phyloP scores from a whole-genome alignment of 2,797 vertebrate genomes.

The Eupleurogrammus muticus region DNA sequence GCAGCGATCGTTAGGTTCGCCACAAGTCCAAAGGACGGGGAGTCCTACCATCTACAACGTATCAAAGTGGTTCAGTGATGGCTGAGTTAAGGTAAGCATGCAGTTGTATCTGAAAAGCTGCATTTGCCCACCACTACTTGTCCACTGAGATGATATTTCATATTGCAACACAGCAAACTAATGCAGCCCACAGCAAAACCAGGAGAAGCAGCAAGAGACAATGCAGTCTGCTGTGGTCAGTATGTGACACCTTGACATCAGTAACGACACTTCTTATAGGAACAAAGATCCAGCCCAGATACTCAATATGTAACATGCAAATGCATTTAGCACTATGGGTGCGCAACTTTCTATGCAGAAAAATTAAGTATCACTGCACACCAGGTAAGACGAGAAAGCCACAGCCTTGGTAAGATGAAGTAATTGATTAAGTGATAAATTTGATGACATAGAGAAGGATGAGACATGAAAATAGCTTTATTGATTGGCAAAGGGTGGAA shows the following conservation, averaged over 20 bases:
- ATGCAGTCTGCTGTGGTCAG: background rate
- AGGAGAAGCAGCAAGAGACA: slow-evolving; percentile 16
- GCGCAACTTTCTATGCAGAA: slow-evolving; percentile 5
- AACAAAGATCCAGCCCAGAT: slow-evolving; percentile 1
- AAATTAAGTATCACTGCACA: slow-evolving; percentile 59
- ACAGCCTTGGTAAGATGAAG: slow-evolving; percentile 85
- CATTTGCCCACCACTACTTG: background rate
- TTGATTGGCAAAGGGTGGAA: slow-evolving; percentile 87
- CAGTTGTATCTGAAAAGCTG: slow-evolving; percentile 32
- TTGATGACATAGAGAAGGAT: slow-evolving; percentile 26
- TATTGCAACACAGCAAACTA: slow-evolving; percentile 19
- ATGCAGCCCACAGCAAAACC: slow-evolving; percentile 14
- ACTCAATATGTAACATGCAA: background rate
- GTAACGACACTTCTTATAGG: background rate
- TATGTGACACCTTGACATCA: slow-evolving; percentile 1
- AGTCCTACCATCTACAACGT: background rate
- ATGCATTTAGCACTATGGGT: slow-evolving; percentile 1
- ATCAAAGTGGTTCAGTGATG: background rate
- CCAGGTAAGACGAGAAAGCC: slow-evolving; percentile 52
- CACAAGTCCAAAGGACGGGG: slow-evolving; percentile 16
- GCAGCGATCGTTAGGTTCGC: slow-evolving; percentile 44
- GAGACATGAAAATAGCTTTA: slow-evolving; percentile 76
- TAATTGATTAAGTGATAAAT: slow-evolving; percentile 77
- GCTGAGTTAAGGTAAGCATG: background rate
- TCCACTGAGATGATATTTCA: background rate